Evolutionary conservation across 2,113 vertebrate species (phyloP).

Genomic region (Orcinus orca): DNA sequence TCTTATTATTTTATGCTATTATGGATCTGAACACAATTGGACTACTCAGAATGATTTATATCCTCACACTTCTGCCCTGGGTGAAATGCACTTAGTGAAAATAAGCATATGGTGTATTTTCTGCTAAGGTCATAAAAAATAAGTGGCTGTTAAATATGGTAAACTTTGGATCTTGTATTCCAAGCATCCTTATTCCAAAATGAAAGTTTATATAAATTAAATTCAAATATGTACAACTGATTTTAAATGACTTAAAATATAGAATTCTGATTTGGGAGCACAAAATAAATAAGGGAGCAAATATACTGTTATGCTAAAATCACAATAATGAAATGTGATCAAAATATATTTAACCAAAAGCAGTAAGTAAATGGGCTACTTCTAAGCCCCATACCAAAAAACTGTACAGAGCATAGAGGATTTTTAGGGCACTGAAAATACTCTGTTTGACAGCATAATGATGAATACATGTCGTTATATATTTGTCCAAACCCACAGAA

Average conservation of each 20-base stretch:
- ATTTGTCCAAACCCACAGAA: neutral
- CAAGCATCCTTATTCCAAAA: slow-evolving; percentile 34
- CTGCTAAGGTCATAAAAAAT: neutral
- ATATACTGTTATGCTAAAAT: neutral
- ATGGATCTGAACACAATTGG: neutral
- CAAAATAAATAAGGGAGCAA: neutral
- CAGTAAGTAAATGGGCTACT: neutral
- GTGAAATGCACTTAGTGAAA: slow-evolving; percentile 29
- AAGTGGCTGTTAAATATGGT: neutral
- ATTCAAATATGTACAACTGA: neutral
- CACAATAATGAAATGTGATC: neutral
- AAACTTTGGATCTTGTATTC: neutral
- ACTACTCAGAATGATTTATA: slow-evolving; percentile 5
- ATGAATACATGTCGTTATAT: neutral
- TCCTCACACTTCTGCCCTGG: neutral
- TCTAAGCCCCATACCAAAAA: neutral
- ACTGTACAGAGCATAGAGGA: neutral
- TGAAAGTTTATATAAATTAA: neutral
- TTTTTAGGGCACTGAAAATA: slow-evolving; percentile 6
- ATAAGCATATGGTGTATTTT: neutral
- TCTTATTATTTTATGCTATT: neutral
- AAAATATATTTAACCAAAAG: neutral
- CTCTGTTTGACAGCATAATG: neutral
- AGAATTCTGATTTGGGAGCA: neutral
- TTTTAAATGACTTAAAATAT: slow-evolving; percentile 9